Base-by-base conservation (phyloP, 2,888 invertebrate species). In the Aleiodes testaceus region DNA sequence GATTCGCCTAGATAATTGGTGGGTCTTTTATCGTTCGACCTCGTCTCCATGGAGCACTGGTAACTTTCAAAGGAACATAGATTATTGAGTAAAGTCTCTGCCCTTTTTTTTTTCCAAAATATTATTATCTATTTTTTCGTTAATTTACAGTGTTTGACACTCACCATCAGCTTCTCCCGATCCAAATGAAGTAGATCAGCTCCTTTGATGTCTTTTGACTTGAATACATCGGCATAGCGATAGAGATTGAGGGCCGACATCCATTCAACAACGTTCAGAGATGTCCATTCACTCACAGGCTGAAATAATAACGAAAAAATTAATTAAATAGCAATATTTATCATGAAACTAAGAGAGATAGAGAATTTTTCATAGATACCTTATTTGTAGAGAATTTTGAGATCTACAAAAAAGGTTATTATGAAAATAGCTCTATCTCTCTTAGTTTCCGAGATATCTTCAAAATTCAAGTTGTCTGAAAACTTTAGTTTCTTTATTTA, bases 211-310 rank as follows among this genome's bases (percentile, higher is more conserved):
- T 92, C 91, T 84, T 92, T 91, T 79, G 92, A 92, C 81, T 92
- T 91, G 88, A 94, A 93, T 73, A 92, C 89, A 82, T 93, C 93
- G 72, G 91, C 91, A 87, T 93, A 92, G 74, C 92, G 89, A 87
- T 92, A 93, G 72, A 94, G 88, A 86, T 93, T 93, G 72, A 93
- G 87, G 64, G 92, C 92, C 68, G 93, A 92, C 92, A 94, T 92
- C 93, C 93, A 93, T 88, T 94, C 93, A 72, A 92, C 90, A 52
- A 94, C 93, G 84, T 93, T 91, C 66, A 90, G 86, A 67, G 91
- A 90, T 47, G 91, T 91, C 94, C 94, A 94, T 82, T 93, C 91
- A 77, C 89, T 88, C 77, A 93, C 89, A 69, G 92, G 91, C 93
- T 94, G 88, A 44, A 20, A 65, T 18, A 42, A 64, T 47, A 12